Conservation (phyloP, 2,797 vertebrate genomes). For the Neopelma chrysocephalum region DNA sequence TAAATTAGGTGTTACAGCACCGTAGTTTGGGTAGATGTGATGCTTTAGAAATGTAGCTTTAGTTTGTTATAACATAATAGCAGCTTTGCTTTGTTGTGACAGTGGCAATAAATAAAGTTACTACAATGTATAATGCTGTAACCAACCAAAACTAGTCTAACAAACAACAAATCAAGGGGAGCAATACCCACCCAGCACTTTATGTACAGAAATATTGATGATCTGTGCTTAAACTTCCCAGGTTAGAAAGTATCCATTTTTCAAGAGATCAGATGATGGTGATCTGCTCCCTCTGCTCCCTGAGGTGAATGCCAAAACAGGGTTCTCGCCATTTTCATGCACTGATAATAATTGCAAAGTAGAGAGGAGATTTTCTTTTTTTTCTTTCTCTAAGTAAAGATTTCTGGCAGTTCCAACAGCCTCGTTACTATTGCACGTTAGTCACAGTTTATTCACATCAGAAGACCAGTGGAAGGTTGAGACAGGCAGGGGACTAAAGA, state of each 20-base stretch:
- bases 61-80: constrained; percentile 78
- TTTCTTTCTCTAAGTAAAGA: neutral
- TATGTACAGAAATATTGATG: constrained; percentile 5
- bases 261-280: neutral
- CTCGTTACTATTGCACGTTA: constrained; percentile 27
- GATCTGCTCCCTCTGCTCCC: neutral
- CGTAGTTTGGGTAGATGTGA: constrained; percentile 67
- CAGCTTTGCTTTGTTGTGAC: constrained; percentile 79
- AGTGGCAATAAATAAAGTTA: constrained; percentile 78
- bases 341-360: constrained; percentile 2
- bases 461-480: constrained; percentile 55
- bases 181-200: constrained; percentile 50
- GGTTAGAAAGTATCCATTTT: constrained; percentile 20
- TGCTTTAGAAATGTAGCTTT: constrained; percentile 76
- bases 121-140: constrained; percentile 70
- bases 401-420: constrained; percentile 37
- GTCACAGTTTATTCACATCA: constrained; percentile 63
- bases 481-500: constrained; percentile 54
- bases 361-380: neutral
- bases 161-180: constrained; percentile 69
- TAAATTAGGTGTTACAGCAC: constrained; percentile 75
- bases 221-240: constrained; percentile 12
- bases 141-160: constrained; percentile 72
- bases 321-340: neutral
- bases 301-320: neutral